These are phyloP conservation scores for Leucopsar rothschildi DNA, from an alignment of 2,113 vertebrate genomes.

Conservation along the genomic window DNA sequence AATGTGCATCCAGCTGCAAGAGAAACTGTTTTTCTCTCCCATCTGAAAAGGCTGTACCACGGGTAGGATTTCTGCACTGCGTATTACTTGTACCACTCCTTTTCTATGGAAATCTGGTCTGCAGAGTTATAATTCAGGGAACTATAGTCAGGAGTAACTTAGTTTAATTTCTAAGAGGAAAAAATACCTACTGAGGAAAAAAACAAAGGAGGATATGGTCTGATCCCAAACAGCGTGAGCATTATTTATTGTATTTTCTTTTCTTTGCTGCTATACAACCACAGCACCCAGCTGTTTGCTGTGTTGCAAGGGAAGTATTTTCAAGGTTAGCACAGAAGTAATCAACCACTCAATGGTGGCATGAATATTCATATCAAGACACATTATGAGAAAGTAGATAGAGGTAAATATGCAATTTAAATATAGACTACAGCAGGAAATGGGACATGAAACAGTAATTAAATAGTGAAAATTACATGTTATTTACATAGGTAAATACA, in stretches of 20 bases:
- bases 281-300: not conserved
- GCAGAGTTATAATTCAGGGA: not conserved
- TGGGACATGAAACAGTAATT: slow-evolving; percentile 57
- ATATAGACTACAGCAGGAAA: slow-evolving; percentile 55
- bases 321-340: slow-evolving; percentile 56
- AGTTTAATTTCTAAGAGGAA: not conserved
- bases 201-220: not conserved
- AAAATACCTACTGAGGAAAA: not conserved
- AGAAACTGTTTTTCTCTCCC: not conserved
- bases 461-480: slow-evolving; percentile 50
- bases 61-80: not conserved
- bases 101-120: not conserved
- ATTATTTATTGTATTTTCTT: slow-evolving; percentile 15
- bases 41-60: not conserved
- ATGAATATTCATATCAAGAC: slow-evolving; percentile 65
- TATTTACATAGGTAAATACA: slow-evolving; percentile 59
- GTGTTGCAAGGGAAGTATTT: not conserved
- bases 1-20: not conserved
- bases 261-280: not conserved
- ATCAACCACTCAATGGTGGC: slow-evolving; percentile 17
- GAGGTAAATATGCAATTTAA: slow-evolving; percentile 60
- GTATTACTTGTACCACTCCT: not conserved
- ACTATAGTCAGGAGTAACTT: not conserved
- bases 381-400: slow-evolving; percentile 33
- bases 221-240: not conserved